Evolutionary conservation across 2,888 invertebrate species (phyloP).

Genomic region (Tribolium freemani): DNA sequence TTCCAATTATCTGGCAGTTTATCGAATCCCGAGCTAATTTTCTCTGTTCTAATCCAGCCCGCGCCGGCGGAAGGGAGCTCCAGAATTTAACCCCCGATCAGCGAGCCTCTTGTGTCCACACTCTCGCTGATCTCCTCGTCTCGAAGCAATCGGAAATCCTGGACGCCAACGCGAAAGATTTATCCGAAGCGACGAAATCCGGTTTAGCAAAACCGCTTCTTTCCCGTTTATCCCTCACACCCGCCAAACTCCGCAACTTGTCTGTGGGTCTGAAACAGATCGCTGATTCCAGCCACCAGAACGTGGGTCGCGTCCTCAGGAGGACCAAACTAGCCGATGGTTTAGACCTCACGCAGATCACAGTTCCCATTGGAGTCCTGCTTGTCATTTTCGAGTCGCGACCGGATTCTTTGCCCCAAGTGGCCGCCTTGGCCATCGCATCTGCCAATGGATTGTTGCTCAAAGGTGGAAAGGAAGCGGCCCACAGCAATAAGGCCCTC

Average conservation of each 20-base stretch:
- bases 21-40: neutral
- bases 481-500: slow-evolving; percentile 90
- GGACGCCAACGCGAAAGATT: slow-evolving; percentile 90
- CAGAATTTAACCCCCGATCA: slow-evolving; percentile 85
- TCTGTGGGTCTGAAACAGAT: slow-evolving; percentile 93
- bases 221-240: slow-evolving; percentile 87
- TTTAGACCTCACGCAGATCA: slow-evolving; percentile 90
- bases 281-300: slow-evolving; percentile 85
- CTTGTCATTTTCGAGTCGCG: slow-evolving; percentile 98
- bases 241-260: slow-evolving; percentile 85
- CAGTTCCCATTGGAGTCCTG: slow-evolving; percentile 97
- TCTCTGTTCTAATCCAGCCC: slow-evolving; percentile 74
- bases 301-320: slow-evolving; percentile 67
- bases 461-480: slow-evolving; percentile 98
- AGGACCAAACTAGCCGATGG: slow-evolving; percentile 69
- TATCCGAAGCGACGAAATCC: slow-evolving; percentile 84
- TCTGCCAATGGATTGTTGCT: slow-evolving; percentile 96
- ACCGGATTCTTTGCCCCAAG: slow-evolving; percentile 97
- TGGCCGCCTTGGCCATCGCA: slow-evolving; percentile 96
- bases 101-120: slow-evolving; percentile 88
- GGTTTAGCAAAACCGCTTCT: slow-evolving; percentile 88
- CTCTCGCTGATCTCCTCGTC: slow-evolving; percentile 88
- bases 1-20: neutral
- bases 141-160: slow-evolving; percentile 86
- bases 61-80: slow-evolving; percentile 87